These are phyloP conservation scores for Cottoperca gobio DNA, from an alignment of 2,797 vertebrate species.

Conservation along the genomic window DNA sequence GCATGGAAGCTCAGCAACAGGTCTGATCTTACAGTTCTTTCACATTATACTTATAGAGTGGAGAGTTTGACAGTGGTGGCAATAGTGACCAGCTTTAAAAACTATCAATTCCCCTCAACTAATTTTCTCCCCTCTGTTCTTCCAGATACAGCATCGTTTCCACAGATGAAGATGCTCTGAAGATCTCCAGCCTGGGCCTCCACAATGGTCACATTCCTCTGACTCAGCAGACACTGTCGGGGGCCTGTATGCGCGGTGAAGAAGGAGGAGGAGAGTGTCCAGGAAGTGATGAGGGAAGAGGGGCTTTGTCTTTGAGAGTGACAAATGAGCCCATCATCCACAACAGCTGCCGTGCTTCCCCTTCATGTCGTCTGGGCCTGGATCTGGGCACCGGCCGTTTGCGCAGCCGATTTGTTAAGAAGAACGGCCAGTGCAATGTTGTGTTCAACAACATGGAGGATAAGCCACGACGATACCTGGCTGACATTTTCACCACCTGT, in stretches of 20 bases:
- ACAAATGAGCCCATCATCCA: constrained; percentile 67
- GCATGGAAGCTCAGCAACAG: neutral
- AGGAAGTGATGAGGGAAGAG: constrained; percentile 61
- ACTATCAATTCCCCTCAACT: neutral
- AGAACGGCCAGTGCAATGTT: constrained; percentile 95
- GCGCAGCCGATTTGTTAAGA: constrained; percentile 94
- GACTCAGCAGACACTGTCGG: constrained; percentile 72
- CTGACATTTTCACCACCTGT: constrained; percentile 98
- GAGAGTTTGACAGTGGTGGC: neutral
- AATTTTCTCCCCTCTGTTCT: constrained; percentile 15
- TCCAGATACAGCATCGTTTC: constrained; percentile 93
- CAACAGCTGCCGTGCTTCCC: constrained; percentile 88
- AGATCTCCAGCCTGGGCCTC: constrained; percentile 91
- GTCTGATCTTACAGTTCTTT: neutral
- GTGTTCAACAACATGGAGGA: constrained; percentile 96
- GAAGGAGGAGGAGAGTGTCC: constrained; percentile 68
- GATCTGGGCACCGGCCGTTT: constrained; percentile 82
- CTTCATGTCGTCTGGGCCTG: constrained; percentile 77
- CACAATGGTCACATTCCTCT: constrained; percentile 86
- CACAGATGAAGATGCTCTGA: constrained; percentile 92
- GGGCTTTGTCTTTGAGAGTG: constrained; percentile 69
- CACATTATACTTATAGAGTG: neutral
- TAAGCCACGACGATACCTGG: constrained; percentile 93
- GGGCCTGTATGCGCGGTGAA: constrained; percentile 61
- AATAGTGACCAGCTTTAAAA: neutral